phyloP scores from a whole-genome alignment of 37 sponge, comb jelly and placozoan species.

The Geodia barretti region DNA sequence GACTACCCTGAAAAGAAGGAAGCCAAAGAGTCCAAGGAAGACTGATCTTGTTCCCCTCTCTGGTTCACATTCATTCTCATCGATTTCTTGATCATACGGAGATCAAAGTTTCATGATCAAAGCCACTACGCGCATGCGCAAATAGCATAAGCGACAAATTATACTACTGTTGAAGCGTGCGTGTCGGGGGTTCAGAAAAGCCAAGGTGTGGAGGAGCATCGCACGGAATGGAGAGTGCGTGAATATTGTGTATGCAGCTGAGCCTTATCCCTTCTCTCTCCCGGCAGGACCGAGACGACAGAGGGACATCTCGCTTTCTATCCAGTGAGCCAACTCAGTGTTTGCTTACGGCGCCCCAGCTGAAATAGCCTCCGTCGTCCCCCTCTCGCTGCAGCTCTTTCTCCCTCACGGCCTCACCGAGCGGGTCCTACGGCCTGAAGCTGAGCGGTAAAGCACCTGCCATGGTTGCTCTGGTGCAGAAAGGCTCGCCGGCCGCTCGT shows the following conservation, averaged over 20 bases:
- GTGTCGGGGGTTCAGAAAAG: too few species aligned
- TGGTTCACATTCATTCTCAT: too few species aligned
- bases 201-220: too few species aligned
- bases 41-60: not conserved
- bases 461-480: constrained; percentile 14
- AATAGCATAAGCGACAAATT: too few species aligned
- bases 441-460: constrained; percentile 37
- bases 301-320: not conserved
- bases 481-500: constrained; percentile 35
- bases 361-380: not conserved
- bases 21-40: not conserved
- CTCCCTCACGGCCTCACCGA: not conserved
- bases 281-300: not conserved
- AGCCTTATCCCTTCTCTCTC: not conserved
- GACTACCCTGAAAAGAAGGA: constrained; percentile 21
- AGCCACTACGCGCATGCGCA: too few species aligned
- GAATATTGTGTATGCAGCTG: too few species aligned
- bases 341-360: not conserved
- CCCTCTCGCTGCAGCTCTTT: constrained; percentile 27
- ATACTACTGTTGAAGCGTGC: too few species aligned
- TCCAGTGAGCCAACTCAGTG: not conserved
- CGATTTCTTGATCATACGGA: too few species aligned
- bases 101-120: too few species aligned
- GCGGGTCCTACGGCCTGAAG: constrained; percentile 41
- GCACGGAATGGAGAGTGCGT: too few species aligned